Percentiles rank a stretch among this genome's conserved stretches.
phyloP scores from a whole-genome alignment of 1,140 invertebrate genomes.

The Tribolium madens region DNA sequence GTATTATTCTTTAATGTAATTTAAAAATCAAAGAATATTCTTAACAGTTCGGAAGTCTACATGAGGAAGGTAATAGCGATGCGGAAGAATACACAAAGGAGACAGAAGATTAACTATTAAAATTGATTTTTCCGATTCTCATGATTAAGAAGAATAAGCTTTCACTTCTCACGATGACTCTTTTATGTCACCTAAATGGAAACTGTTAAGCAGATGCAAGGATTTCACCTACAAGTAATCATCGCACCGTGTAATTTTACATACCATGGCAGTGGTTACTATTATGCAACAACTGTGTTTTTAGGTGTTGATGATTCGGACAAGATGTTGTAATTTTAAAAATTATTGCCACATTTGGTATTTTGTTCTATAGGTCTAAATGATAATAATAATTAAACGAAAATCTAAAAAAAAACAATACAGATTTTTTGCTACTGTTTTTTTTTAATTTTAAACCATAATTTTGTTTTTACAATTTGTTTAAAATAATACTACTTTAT shows the following conservation, averaged over 20 bases:
- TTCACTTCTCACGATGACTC: background rate
- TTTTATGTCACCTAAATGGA: background rate
- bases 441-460: too few species aligned
- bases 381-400: too few species aligned
- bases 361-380: too few species aligned
- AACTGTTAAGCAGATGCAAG: background rate
- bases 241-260: background rate
- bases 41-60: background rate
- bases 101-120: background rate
- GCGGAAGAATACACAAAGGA: background rate
- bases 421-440: too few species aligned
- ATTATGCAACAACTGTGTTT: background rate
- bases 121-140: background rate
- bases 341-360: background rate
- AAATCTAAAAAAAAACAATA: too few species aligned
- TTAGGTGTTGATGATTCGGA: background rate
- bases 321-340: background rate
- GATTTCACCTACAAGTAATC: background rate
- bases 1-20: background rate
- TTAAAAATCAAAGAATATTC: background rate
- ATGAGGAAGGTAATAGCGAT: background rate
- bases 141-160: background rate
- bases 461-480: too few species aligned
- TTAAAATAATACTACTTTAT: too few species aligned
- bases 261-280: background rate